Percentiles rank a stretch among this genome's conserved stretches.
phyloP scores from a whole-genome alignment of 2,888 invertebrate genomes.

The Synanthedon andrenaeformis region DNA sequence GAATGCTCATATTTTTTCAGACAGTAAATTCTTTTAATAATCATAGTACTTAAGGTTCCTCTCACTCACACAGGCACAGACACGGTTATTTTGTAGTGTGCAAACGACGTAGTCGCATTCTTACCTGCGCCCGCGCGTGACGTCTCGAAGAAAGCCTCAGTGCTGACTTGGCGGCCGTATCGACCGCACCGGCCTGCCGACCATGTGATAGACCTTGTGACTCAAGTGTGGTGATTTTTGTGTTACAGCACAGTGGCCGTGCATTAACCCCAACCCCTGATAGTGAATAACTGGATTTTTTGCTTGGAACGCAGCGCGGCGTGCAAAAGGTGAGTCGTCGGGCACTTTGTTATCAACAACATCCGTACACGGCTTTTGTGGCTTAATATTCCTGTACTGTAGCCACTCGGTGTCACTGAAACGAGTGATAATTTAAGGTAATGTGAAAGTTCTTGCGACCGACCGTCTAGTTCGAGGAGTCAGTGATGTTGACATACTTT shows the following conservation, averaged over 20 bases:
- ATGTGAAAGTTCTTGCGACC: slow-evolving; percentile 67
- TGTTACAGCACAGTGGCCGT: slow-evolving; percentile 61
- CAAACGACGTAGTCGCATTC: slow-evolving; percentile 45
- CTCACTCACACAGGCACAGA: slow-evolving; percentile 20
- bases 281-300: slow-evolving; percentile 65
- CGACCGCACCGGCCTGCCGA: slow-evolving; percentile 58
- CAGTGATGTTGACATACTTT: slow-evolving; percentile 63
- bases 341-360: slow-evolving; percentile 5
- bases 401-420: slow-evolving; percentile 28
- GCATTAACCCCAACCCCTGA: slow-evolving; percentile 64
- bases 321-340: slow-evolving; percentile 46
- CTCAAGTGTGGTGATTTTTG: slow-evolving; percentile 60
- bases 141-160: slow-evolving; percentile 62
- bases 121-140: slow-evolving; percentile 51
- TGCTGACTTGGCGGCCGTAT: slow-evolving; percentile 63
- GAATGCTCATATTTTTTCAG: too few species aligned
- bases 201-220: slow-evolving; percentile 55
- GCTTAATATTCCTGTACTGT: slow-evolving; percentile 4
- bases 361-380: neutral
- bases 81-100: slow-evolving; percentile 21
- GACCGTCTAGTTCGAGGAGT: slow-evolving; percentile 56
- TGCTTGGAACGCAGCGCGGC: slow-evolving; percentile 50
- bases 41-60: neutral
- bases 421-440: slow-evolving; percentile 59
- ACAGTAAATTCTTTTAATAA: too few species aligned